Percentiles rank a stretch among this genome's conserved stretches.
These are phyloP conservation scores for Antechinus stuartii DNA, from an alignment of 2,113 vertebrate species.

Conservation along the genomic window DNA sequence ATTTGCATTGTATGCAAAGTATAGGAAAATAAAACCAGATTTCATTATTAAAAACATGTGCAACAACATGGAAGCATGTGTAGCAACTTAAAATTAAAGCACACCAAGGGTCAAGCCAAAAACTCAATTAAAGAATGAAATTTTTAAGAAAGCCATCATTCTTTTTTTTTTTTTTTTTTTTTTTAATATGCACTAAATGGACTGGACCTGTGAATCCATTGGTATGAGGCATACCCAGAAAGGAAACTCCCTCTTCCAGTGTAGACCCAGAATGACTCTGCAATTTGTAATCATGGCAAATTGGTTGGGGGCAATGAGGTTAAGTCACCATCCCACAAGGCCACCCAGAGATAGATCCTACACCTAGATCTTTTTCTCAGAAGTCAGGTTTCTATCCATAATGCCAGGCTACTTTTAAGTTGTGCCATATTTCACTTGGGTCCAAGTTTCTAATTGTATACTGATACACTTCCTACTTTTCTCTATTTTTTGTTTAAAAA, in stretches of 20 bases:
- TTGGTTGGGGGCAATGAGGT: background rate
- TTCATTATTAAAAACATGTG: constrained; percentile 11
- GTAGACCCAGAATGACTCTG: background rate
- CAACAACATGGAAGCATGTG: constrained; percentile 1
- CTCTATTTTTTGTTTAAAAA: constrained; percentile 5
- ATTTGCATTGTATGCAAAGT: constrained; percentile 3
- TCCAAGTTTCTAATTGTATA: constrained; percentile 13
- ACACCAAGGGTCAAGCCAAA: background rate
- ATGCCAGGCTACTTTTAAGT: constrained; percentile 19
- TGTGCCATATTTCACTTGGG: constrained; percentile 20
- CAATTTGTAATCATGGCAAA: background rate
- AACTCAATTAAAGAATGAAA: background rate
- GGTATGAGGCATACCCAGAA: background rate
- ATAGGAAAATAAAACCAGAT: constrained; percentile 46
- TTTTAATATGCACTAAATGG: background rate
- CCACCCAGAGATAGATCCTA: background rate
- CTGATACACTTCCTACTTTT: constrained; percentile 23
- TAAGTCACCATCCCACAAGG: background rate
- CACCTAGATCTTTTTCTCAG: background rate
- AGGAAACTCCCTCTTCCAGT: background rate
- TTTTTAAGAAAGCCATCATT: background rate
- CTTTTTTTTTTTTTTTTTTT: background rate
- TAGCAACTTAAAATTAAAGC: constrained; percentile 10
- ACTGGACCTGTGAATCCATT: background rate
- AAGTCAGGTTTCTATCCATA: constrained; percentile 24